phyloP scores from a whole-genome alignment of 53 echinoderm and acorn worm species.

The Paracentrotus lividus region DNA sequence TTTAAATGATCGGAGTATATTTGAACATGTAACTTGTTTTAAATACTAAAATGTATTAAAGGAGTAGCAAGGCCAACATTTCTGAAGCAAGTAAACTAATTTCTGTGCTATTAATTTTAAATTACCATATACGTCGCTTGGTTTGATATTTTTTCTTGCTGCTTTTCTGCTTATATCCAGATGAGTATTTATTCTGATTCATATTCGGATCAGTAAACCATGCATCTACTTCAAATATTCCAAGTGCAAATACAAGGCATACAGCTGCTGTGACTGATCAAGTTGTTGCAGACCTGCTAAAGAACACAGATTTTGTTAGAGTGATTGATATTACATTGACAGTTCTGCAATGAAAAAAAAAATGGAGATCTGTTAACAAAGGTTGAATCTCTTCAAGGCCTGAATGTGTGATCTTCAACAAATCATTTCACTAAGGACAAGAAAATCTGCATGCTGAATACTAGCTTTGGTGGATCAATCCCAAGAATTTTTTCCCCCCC shows the following conservation, averaged over 20 bases:
- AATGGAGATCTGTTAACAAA: not conserved
- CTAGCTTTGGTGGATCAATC: no score
- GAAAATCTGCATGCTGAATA: not conserved
- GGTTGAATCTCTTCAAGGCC: slow-evolving; percentile 2
- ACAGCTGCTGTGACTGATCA: slow-evolving; percentile 7
- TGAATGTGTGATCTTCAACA: not conserved
- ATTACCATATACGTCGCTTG: no score
- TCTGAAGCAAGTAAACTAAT: no score
- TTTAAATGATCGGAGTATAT: no score
- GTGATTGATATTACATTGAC: not conserved
- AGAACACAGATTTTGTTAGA: no score
- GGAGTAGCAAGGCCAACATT: no score
- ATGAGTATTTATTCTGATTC: no score
- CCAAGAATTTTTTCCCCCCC: not conserved
- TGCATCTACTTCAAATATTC: not conserved
- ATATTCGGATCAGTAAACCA: not conserved
- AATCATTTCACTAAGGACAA: not conserved
- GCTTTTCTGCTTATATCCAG: no score
- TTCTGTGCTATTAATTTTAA: no score
- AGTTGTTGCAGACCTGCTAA: not conserved
- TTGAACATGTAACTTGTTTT: no score
- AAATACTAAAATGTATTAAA: no score
- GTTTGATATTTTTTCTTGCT: no score
- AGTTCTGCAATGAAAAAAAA: not conserved
- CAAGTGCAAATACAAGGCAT: not conserved